phyloP scores from a whole-genome alignment of 2,113 vertebrate genomes.

The Eurystomus gularis region DNA sequence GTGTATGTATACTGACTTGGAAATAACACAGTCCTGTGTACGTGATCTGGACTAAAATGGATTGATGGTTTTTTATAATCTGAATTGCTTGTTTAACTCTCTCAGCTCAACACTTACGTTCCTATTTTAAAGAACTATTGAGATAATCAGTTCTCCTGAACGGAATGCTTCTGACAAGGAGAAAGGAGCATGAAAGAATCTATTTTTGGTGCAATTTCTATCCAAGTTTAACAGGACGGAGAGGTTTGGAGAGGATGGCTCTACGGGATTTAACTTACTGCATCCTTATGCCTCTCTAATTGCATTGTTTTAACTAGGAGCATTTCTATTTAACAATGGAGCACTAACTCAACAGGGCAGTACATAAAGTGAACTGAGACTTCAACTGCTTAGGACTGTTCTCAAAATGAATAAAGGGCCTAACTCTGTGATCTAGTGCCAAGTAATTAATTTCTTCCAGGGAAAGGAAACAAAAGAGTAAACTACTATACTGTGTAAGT shows the following conservation, averaged over 20 bases:
- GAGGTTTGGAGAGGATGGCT: background rate
- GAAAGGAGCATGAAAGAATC: background rate
- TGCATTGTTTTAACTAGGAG: background rate
- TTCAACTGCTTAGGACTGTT: background rate
- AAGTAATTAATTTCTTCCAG: background rate
- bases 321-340: background rate
- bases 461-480: background rate
- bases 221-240: background rate
- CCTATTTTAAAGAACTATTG: background rate
- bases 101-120: background rate
- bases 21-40: background rate
- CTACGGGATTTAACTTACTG: background rate
- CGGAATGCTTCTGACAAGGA: background rate
- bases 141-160: no score
- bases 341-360: background rate
- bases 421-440: background rate
- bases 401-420: background rate
- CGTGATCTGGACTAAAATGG: background rate
- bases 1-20: fast-evolving
- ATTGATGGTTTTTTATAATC: background rate
- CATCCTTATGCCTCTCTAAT: background rate
- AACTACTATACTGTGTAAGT: fast-evolving
- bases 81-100: background rate
- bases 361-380: background rate
- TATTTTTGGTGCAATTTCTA: background rate